phyloP scores from a whole-genome alignment of 2,888 invertebrate species.

The Sicus ferrugineus region DNA sequence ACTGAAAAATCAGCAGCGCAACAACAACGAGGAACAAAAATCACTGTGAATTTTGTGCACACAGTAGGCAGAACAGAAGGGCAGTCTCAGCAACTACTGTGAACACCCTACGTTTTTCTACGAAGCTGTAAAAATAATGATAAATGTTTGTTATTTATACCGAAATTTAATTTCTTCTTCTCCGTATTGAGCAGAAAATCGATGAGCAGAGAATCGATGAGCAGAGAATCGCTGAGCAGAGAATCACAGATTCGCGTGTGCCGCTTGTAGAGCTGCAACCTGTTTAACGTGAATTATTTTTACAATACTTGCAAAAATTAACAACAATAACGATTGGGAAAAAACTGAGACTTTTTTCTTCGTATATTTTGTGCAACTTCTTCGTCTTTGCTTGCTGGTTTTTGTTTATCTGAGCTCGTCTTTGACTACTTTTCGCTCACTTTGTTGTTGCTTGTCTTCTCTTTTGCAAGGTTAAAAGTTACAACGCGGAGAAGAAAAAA shows the following conservation, averaged over 20 bases:
- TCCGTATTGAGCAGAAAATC: too few species aligned
- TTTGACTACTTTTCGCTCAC: not conserved
- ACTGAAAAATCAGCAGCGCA: not conserved
- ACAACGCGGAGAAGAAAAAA: not conserved
- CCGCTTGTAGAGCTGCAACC: not conserved
- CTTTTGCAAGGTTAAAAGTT: not conserved
- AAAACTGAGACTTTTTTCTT: constrained; percentile 14
- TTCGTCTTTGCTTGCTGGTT: not conserved
- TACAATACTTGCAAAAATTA: constrained; percentile 13
- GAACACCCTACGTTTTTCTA: constrained; percentile 7
- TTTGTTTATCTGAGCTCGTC: not conserved
- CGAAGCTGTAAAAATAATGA: too few species aligned
- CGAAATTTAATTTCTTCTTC: constrained; percentile 16
- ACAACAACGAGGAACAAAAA: too few species aligned
- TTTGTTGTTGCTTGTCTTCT: constrained; percentile 8
- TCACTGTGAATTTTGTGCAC: too few species aligned
- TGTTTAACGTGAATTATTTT: constrained; percentile 10
- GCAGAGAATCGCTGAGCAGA: too few species aligned
- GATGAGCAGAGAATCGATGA: too few species aligned
- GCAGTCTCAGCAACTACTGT: not conserved
- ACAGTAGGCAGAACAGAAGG: too few species aligned
- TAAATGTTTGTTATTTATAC: constrained; percentile 6
- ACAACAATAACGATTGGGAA: constrained; percentile 7
- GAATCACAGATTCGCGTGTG: not conserved
- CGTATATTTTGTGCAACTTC: not conserved